Conservation (phyloP, 2,113 vertebrate genomes). For the Zosterops lateralis region DNA sequence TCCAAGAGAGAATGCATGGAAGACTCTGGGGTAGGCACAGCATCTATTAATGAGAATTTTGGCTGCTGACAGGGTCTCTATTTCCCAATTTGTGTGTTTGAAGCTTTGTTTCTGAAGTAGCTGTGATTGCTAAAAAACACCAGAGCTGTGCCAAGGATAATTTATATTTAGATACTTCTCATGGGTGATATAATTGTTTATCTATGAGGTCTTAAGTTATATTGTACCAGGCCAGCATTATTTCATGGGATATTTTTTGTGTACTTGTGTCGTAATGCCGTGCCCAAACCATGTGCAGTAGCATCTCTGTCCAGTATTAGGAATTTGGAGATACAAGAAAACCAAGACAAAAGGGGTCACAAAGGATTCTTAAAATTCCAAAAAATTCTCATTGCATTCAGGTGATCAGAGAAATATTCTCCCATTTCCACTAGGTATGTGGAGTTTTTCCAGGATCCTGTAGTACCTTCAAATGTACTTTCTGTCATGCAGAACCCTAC, state of each 20-base stretch:
- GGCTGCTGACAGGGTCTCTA: background rate
- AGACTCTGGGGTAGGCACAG: background rate
- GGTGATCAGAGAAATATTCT: background rate
- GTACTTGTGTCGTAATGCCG: background rate
- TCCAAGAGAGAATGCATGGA: background rate
- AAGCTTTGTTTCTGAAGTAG: background rate
- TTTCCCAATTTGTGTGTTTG: background rate
- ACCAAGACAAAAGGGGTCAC: background rate
- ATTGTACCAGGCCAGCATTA: background rate
- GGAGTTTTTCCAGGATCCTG: background rate
- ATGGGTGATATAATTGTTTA: background rate
- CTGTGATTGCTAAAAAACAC: background rate
- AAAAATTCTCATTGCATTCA: background rate
- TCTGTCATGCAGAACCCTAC: background rate
- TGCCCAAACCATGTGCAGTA: background rate
- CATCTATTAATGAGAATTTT: background rate
- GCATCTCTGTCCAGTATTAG: background rate
- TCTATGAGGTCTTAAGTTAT: fast-evolving
- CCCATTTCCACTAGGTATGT: background rate
- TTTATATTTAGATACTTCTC: background rate
- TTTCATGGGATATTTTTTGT: background rate
- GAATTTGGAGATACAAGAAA: background rate
- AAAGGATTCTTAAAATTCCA: background rate
- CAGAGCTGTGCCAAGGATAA: background rate
- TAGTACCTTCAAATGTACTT: background rate